phyloP scores from a whole-genome alignment of 1,140 invertebrate species.

The Drosophila pallidifrons region DNA sequence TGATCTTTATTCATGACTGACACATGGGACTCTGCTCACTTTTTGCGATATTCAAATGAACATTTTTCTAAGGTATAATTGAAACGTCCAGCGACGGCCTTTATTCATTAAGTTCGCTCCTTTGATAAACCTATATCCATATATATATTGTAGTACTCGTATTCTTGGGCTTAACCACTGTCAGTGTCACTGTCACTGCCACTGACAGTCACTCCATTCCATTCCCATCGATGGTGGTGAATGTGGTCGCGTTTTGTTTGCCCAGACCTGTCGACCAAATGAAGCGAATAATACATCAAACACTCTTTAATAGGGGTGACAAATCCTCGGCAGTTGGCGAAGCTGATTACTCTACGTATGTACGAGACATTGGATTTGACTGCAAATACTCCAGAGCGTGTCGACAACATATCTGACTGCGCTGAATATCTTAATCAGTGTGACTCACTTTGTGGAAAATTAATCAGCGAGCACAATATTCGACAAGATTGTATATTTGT shows the following conservation, averaged over 20 bases:
- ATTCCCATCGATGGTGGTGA: constrained; percentile 41
- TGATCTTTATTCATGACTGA: too few species aligned
- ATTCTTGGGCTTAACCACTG: constrained; percentile 54
- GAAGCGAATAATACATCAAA: constrained; percentile 85
- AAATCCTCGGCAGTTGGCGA: constrained; percentile 78
- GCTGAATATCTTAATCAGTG: constrained; percentile 26
- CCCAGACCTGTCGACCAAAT: constrained; percentile 84
- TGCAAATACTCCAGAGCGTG: constrained; percentile 4
- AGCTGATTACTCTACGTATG: constrained; percentile 67
- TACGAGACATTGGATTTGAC: constrained; percentile 1
- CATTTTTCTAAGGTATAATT: neutral
- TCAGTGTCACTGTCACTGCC: constrained; percentile 59
- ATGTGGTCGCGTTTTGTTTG: constrained; percentile 74
- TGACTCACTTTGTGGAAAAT: constrained; percentile 38
- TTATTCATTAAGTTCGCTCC: neutral
- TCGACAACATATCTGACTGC: constrained; percentile 1
- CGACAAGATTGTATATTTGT: neutral
- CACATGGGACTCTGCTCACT: too few species aligned
- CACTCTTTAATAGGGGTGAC: constrained; percentile 83
- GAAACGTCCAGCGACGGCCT: neutral
- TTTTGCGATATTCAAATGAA: neutral
- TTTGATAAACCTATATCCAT: constrained; percentile 23
- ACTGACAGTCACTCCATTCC: constrained; percentile 51
- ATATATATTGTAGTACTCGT: constrained; percentile 23
- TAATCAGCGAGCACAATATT: constrained; percentile 49